A percentile compares a stretch with the other conserved stretches of the same genome.
These are phyloP conservation scores for Ursus arctos DNA, from an alignment of 2,113 vertebrate species.

Conservation along the genomic window DNA sequence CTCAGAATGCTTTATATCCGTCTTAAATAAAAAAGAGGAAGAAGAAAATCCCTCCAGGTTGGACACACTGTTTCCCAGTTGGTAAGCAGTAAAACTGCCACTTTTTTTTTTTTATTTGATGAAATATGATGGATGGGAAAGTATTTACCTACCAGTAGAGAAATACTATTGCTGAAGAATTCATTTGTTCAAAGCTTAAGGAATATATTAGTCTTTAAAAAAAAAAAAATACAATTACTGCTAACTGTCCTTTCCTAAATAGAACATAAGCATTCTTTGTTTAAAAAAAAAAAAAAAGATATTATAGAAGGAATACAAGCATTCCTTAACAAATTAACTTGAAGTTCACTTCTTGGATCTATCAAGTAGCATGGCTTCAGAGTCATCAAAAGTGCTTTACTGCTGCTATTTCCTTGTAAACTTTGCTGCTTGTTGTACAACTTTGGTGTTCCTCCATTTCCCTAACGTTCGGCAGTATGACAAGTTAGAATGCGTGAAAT, in stretches of 20 bases:
- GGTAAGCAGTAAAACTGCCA: not conserved
- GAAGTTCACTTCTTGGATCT: not conserved
- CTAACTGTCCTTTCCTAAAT: not conserved
- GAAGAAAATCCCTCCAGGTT: not conserved
- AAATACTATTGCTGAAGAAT: conserved; percentile 18
- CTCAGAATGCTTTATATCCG: conserved; percentile 60
- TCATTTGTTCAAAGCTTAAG: conserved; percentile 42
- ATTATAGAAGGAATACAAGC: not conserved
- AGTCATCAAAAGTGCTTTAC: not conserved
- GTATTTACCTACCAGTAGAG: conserved; percentile 1
- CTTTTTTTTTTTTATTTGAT: conserved; percentile 44
- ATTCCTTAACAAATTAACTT: conserved; percentile 8
- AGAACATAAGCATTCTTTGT: not conserved
- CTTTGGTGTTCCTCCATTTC: conserved; percentile 9
- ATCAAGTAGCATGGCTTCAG: not conserved
- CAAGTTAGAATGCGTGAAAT: not conserved
- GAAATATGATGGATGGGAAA: not conserved
- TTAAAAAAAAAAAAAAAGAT: not conserved
- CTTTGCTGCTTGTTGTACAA: not conserved
- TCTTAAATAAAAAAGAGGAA: not conserved
- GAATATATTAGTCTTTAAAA: not conserved
- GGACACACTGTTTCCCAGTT: conserved; percentile 42
- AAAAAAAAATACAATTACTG: not conserved
- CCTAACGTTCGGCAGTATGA: not conserved
- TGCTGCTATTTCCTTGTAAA: not conserved